These are phyloP conservation scores for Lepus americanus DNA, from an alignment of 2,113 vertebrate species.

Conservation along the genomic window DNA sequence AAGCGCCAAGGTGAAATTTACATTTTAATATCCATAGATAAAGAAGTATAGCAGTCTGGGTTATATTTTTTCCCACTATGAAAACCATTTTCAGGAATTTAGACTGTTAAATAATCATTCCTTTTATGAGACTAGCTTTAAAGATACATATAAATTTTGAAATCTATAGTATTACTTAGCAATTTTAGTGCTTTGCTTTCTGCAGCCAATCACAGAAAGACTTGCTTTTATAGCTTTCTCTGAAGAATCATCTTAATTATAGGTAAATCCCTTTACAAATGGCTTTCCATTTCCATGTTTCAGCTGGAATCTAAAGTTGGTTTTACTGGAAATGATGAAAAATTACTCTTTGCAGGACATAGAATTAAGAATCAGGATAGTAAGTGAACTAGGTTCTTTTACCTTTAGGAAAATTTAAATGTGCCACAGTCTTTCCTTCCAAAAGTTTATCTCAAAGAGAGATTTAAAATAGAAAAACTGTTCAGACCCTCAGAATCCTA, in stretches of 20 bases:
- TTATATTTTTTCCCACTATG: constrained; percentile 47
- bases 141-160: constrained; percentile 77
- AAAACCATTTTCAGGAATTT: constrained; percentile 75
- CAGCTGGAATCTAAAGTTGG: constrained; percentile 56
- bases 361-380: constrained; percentile 53
- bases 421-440: constrained; percentile 8
- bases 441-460: constrained; percentile 49
- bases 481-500: neutral
- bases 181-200: constrained; percentile 78
- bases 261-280: constrained; percentile 70
- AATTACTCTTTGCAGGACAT: constrained; percentile 49
- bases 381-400: constrained; percentile 55
- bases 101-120: constrained; percentile 77
- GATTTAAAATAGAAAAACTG: neutral
- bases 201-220: constrained; percentile 66
- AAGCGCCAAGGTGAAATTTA: constrained; percentile 78
- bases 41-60: constrained; percentile 67
- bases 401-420: constrained; percentile 45
- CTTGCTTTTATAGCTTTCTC: constrained; percentile 73
- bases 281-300: constrained; percentile 64
- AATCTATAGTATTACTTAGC: constrained; percentile 74
- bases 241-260: constrained; percentile 74
- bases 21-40: constrained; percentile 82
- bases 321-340: constrained; percentile 77
- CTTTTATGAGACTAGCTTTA: constrained; percentile 78